These are phyloP conservation scores for Zosterops hypoxanthus DNA, from an alignment of 2,113 vertebrate genomes.

Conservation along the genomic window DNA sequence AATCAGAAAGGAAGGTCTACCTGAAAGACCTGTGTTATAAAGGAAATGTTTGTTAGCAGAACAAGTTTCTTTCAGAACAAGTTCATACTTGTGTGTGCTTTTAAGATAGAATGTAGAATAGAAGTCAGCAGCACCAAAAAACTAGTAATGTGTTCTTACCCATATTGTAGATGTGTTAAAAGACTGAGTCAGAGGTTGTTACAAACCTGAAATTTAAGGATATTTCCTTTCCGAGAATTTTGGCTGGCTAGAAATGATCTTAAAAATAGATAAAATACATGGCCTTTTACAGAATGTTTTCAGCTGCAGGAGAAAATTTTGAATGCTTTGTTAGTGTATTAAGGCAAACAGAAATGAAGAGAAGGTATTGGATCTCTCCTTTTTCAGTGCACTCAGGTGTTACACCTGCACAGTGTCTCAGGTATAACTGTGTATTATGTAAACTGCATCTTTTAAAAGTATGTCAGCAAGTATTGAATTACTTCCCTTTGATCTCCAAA, in stretches of 20 bases:
- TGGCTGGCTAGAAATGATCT: neutral
- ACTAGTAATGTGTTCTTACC: neutral
- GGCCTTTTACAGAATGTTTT: neutral
- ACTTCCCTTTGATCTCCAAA: slow-evolving; percentile 4
- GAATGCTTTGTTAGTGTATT: neutral
- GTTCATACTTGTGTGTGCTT: neutral
- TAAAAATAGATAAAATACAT: neutral
- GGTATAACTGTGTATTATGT: neutral
- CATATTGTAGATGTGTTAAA: neutral
- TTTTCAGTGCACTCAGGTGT: neutral
- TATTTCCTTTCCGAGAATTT: neutral
- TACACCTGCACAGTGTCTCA: neutral
- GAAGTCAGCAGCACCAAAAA: neutral
- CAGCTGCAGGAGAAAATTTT: neutral
- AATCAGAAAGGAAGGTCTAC: neutral
- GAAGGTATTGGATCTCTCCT: neutral
- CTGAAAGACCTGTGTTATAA: neutral
- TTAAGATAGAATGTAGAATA: neutral
- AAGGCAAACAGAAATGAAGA: neutral
- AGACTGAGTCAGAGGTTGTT: neutral
- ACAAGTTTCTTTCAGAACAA: neutral
- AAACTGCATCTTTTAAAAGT: neutral
- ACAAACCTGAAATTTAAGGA: neutral
- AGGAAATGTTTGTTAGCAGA: neutral
- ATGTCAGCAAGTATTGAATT: neutral